phyloP scores from a whole-genome alignment of 2,113 vertebrate species.

The Acinonyx jubatus region DNA sequence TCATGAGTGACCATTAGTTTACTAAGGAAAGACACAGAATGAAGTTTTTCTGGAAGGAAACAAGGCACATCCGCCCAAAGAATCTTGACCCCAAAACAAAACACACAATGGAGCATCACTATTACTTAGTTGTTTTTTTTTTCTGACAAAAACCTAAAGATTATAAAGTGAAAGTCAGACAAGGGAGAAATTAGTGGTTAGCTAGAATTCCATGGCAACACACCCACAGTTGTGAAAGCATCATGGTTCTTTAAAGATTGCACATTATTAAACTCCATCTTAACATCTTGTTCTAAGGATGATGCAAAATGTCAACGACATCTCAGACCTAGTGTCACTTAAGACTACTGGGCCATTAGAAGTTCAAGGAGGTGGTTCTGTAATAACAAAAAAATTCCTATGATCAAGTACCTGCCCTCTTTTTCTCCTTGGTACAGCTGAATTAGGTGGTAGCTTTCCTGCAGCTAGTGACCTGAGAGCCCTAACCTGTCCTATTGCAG shows the following conservation, averaged over 20 bases:
- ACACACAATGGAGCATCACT: not conserved
- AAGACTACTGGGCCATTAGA: not conserved
- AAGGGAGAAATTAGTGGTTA: slow-evolving; percentile 61
- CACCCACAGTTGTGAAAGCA: slow-evolving; percentile 2
- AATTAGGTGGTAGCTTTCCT: not conserved
- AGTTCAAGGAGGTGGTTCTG: not conserved
- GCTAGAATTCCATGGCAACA: slow-evolving; percentile 58
- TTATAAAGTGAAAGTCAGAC: slow-evolving; percentile 26
- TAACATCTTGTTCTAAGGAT: slow-evolving; percentile 33
- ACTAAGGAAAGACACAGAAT: not conserved
- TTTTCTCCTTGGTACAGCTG: not conserved
- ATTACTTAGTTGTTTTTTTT: not conserved
- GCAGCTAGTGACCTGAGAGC: not conserved
- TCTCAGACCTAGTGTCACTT: not conserved
- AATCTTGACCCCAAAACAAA: not conserved
- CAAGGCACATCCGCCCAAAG: not conserved
- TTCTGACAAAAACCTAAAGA: slow-evolving; percentile 27
- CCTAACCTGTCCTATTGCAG: not conserved
- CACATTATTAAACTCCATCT: slow-evolving; percentile 5
- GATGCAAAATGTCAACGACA: not conserved
- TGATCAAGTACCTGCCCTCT: not conserved
- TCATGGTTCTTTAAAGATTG: slow-evolving; percentile 7
- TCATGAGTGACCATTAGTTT: not conserved
- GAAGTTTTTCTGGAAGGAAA: slow-evolving; percentile 15
- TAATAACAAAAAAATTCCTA: not conserved